Evolutionary conservation across 2,797 vertebrate species (phyloP).

Genomic region (Brachyalestes nurse): DNA sequence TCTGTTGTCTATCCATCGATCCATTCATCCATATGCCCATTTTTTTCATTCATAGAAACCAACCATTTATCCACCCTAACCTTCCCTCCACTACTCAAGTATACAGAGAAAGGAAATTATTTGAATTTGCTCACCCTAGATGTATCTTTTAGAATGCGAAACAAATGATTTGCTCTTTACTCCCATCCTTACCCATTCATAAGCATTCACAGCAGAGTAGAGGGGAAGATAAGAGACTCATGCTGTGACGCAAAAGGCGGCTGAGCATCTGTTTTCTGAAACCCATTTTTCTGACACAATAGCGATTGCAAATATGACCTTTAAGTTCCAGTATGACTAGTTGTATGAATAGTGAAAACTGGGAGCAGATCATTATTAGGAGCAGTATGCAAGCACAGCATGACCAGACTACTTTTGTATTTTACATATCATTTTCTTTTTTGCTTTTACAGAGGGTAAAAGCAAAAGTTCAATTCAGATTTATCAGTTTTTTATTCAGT

Average conservation of each 20-base stretch:
- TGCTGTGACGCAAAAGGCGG: constrained; percentile 1
- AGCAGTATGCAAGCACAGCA: constrained; percentile 18
- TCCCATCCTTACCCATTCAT: constrained; percentile 18
- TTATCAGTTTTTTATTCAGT: too few relatives aligned
- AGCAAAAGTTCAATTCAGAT: too few relatives aligned
- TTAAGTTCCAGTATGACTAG: constrained; percentile 44
- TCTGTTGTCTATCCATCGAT: neutral
- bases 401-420: constrained; percentile 15
- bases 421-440: neutral
- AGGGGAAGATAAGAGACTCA: constrained; percentile 38
- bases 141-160: constrained; percentile 41
- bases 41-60: neutral
- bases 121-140: constrained; percentile 23
- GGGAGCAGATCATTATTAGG: constrained; percentile 30
- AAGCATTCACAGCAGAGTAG: constrained; percentile 21
- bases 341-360: constrained; percentile 33
- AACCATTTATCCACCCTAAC: neutral
- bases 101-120: constrained; percentile 34
- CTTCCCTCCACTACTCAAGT: neutral
- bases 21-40: neutral
- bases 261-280: constrained; percentile 30
- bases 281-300: constrained; percentile 47
- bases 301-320: constrained; percentile 46
- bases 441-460: neutral
- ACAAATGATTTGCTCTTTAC: constrained; percentile 27